Conservation (phyloP, 2,113 vertebrate genomes). For the Pteropus alecto region DNA sequence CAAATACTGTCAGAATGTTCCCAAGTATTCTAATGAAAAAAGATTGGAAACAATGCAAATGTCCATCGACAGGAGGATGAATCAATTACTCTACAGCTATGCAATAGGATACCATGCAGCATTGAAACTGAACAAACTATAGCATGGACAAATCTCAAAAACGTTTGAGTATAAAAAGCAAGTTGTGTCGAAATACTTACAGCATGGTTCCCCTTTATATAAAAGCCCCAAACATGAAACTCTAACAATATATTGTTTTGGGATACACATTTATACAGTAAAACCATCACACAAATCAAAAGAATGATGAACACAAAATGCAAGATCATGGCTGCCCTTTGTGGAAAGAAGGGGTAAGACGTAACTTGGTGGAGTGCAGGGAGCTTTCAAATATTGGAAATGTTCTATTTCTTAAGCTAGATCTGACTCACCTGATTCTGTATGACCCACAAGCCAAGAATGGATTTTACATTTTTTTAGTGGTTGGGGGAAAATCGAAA, state of each 20-base stretch:
- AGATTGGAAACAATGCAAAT: neutral
- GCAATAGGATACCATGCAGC: neutral
- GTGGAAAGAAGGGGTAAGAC: neutral
- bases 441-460: neutral
- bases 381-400: neutral
- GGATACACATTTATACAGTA: neutral
- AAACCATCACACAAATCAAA: neutral
- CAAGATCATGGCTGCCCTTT: neutral
- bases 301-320: neutral
- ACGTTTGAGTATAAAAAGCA: neutral
- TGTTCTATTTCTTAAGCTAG: neutral
- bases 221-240: neutral
- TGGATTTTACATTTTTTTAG: neutral
- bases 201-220: neutral
- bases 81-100: neutral
- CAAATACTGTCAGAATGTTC: neutral
- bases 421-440: neutral
- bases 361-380: neutral
- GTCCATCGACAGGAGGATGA: neutral
- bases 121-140: neutral
- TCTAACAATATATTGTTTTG: neutral
- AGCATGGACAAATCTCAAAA: neutral
- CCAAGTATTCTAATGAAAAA: neutral
- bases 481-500: neutral
- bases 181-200: neutral